Percentiles rank a stretch among this genome's conserved stretches.
phyloP scores from a whole-genome alignment of 2,797 vertebrate species.

The Cyprinodon diabolis region DNA sequence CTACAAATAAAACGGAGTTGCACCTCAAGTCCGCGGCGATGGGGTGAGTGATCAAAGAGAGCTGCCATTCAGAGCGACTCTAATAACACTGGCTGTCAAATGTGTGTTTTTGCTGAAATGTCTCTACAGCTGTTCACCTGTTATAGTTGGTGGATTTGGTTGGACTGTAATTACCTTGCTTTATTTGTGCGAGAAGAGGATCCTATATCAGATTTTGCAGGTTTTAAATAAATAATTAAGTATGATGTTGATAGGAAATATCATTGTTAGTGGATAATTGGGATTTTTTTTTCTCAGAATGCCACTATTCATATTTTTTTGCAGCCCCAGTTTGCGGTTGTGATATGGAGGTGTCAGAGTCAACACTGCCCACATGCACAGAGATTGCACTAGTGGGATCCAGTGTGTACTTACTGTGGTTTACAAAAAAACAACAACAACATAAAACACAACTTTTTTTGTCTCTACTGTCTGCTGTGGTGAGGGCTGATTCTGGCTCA shows the following conservation, averaged over 20 bases:
- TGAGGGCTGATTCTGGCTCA: slow-evolving; percentile 51
- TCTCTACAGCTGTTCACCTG: not conserved
- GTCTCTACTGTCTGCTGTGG: slow-evolving; percentile 37
- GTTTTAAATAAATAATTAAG: not conserved
- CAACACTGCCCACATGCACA: slow-evolving; percentile 53
- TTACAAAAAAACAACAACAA: slow-evolving; percentile 32
- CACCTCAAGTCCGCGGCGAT: slow-evolving; percentile 74
- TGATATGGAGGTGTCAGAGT: slow-evolving; percentile 55
- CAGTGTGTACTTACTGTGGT: slow-evolving; percentile 48
- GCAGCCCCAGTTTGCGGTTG: slow-evolving; percentile 22
- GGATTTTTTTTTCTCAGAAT: not conserved
- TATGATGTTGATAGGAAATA: not conserved
- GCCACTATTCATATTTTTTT: slow-evolving; percentile 5
- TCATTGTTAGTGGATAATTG: not conserved
- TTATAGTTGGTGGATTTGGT: slow-evolving; percentile 7
- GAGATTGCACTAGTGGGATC: slow-evolving; percentile 27
- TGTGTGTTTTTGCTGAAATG: slow-evolving; percentile 26
- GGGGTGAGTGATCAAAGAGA: slow-evolving; percentile 77
- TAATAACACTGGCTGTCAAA: slow-evolving; percentile 54
- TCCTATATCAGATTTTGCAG: not conserved
- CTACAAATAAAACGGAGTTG: slow-evolving; percentile 53
- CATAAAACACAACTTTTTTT: slow-evolving; percentile 49
- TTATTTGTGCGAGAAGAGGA: slow-evolving; percentile 18
- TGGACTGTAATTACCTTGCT: not conserved
- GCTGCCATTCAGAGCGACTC: slow-evolving; percentile 49